Base-by-base conservation (phyloP, 1,140 invertebrate genomes). In the Nomia melanderi region DNA sequence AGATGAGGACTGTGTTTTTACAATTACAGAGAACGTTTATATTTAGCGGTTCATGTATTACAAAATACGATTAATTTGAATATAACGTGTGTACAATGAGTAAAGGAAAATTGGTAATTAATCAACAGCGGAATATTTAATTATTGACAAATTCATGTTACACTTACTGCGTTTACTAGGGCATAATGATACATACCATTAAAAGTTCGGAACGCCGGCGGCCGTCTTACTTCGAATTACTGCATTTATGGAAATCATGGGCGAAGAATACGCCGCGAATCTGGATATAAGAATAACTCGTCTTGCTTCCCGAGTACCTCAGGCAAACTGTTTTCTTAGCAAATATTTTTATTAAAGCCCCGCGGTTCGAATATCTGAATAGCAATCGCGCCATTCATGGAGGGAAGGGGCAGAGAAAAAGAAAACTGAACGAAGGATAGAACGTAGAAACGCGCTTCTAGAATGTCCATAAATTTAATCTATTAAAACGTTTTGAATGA, bases 321-420 rank as follows among this genome's bases (percentile, higher is more conserved):
- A 23, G 74, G 64, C 75, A 71, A 83, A 64, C 81, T 90, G 88
- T 89, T 90, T 86, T 89, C 89, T 89, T 86, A 85, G 75, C 79
- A 88, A 90, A 90, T 90, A 90, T 90, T 90, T 89, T 90, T 86
- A 86, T 88, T 88, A 84, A 84, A 85, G 79, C 79, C 86, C 79
- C 75, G 39, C 67, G 73, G 77, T 83, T 85, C 80, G 88, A 88
- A 90, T 89, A 89, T 89, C 84, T 88, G 88, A 88, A 89, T 88
- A 90, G 79, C 81, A 86, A 89, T 86, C 69, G 76, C 54, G 82
- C 73, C 74, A 83, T 85, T 85, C 75, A 44, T 17, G 47, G 47
- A 50, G 17, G 44, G 44, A n/a, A 31, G 27, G 53, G 39, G 29
- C 57, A 47, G 66, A 69, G 73, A 78, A 72, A 75, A 84, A 65